A percentile compares a stretch with the other conserved stretches of the same genome.
phyloP scores from a whole-genome alignment of 2,888 invertebrate species.

The Pammene fasciana region DNA sequence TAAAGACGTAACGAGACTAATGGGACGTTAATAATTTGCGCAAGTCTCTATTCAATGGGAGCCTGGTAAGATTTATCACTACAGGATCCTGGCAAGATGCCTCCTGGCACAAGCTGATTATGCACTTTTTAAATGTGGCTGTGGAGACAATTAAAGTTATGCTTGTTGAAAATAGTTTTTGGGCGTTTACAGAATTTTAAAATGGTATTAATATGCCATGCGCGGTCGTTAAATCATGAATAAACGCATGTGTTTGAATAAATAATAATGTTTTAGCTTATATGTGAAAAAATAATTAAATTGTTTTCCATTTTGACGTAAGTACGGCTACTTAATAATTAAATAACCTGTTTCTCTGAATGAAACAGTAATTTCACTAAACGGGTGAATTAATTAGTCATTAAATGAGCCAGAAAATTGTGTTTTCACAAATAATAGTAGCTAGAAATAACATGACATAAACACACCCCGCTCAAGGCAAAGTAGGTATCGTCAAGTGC shows the following conservation, averaged over 20 bases:
- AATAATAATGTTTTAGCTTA: too few relatives aligned
- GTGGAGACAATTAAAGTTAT: conserved; percentile 55
- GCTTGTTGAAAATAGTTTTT: conserved; percentile 3
- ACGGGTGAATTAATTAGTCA: too few relatives aligned
- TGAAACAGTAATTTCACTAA: too few relatives aligned
- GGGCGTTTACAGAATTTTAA: neutral
- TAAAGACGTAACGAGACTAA: conserved; percentile 78
- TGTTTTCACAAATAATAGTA: too few relatives aligned
- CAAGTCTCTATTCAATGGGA: conserved; percentile 77
- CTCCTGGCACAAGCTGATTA: conserved; percentile 75
- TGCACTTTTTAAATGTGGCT: conserved; percentile 67
- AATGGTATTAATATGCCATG: neutral
- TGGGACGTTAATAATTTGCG: conserved; percentile 80
- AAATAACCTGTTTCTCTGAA: too few relatives aligned
- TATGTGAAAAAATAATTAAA: too few relatives aligned
- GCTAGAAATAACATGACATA: too few relatives aligned
- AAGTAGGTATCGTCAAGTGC: too few relatives aligned
- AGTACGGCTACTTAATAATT: too few relatives aligned
- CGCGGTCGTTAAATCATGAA: neutral
- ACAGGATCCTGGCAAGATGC: conserved; percentile 80
- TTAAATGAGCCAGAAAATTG: too few relatives aligned
- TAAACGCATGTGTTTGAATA: neutral
- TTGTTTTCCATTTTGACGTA: too few relatives aligned
- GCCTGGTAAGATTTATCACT: conserved; percentile 76
- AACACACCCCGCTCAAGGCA: too few relatives aligned